Evolutionary conservation across 1,140 invertebrate genomes (phyloP).

Genomic region (Drosophila eugracilis): DNA sequence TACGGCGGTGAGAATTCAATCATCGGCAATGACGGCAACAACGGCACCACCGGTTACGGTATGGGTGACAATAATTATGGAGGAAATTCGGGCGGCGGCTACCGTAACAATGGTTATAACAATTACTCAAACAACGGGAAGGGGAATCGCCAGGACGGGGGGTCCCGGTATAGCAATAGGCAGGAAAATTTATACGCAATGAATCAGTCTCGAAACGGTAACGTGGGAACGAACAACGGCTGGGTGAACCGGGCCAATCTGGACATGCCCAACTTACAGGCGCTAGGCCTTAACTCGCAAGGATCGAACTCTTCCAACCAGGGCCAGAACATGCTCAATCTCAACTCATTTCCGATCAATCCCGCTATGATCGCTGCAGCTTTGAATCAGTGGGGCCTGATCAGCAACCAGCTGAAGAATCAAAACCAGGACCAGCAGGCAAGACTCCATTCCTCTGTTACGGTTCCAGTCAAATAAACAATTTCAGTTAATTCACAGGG

Average conservation of each 20-base stretch:
- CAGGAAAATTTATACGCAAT: slow-evolving; percentile 76
- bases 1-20: slow-evolving; percentile 82
- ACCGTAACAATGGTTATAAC: slow-evolving; percentile 60
- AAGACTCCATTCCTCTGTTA: slow-evolving; percentile 66
- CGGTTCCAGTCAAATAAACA: slow-evolving; percentile 81
- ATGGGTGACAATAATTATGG: slow-evolving; percentile 72
- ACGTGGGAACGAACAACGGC: slow-evolving; percentile 86
- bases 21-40: slow-evolving; percentile 74
- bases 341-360: slow-evolving; percentile 94
- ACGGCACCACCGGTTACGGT: slow-evolving; percentile 69
- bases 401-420: slow-evolving; percentile 85
- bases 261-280: slow-evolving; percentile 95
- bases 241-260: slow-evolving; percentile 91
- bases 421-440: slow-evolving; percentile 84
- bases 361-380: slow-evolving; percentile 93
- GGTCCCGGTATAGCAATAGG: slow-evolving; percentile 70
- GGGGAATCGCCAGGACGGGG: slow-evolving; percentile 68
- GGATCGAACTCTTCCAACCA: slow-evolving; percentile 84
- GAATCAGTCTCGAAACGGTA: slow-evolving; percentile 69
- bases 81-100: slow-evolving; percentile 68
- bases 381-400: slow-evolving; percentile 91
- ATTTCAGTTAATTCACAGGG: slow-evolving; percentile 79
- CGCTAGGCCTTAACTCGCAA: slow-evolving; percentile 89
- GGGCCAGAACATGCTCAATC: slow-evolving; percentile 88
- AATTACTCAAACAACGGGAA: slow-evolving; percentile 71